Evolutionary conservation across 2,113 vertebrate genomes (phyloP), one percentile per base, ranked within the genome.

Genomic region (Isichthys henryi): DNA sequence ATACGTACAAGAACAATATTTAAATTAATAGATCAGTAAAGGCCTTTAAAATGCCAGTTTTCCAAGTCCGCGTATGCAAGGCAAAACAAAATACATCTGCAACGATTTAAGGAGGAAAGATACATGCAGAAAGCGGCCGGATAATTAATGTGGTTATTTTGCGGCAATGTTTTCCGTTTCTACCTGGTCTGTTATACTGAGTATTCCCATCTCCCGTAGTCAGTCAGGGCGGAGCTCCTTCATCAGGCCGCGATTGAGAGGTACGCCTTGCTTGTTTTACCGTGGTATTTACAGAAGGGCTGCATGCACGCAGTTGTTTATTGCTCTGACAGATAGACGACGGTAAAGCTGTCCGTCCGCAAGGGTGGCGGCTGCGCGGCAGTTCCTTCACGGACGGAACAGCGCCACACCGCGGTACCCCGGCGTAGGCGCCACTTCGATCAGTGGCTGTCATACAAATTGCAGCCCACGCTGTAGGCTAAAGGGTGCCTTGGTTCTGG

Each of bases 141-240:
- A 80, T 43, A 80, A 80, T 80, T 80, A 80, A 43, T 80, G 13
- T 39, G 74, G 13, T 80, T 80, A 80, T 80, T 80, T 43, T 43
- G 74, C 74, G 35, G 35, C 35, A 80, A n/a, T 80, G 31, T 77
- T 49, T 74, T 45, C 17, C 6, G 88, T 50, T 21, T 92, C 91
- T 94, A 98, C 97, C 97, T 98, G 97, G 93, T 98, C 97, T 92
- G 96, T 96, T 92, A 98, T 97, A 93, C 95, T 96, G 95, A 97
- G 96, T 93, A 97, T 94, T 93, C 97, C 97, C 97, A 98, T 97
- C 94, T 96, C 95, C 93, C 92, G 93, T 93, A 94, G 92, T 95
- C 93, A 96, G 94, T 95, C 94, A 91, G 94, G 97, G 97, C 97
- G 93, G 94, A 95, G 93, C 93, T 94, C 94, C 95, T 95, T 96